These are phyloP conservation scores for Onthophagus taurus DNA, from an alignment of 1,140 invertebrate species.

Conservation along the genomic window DNA sequence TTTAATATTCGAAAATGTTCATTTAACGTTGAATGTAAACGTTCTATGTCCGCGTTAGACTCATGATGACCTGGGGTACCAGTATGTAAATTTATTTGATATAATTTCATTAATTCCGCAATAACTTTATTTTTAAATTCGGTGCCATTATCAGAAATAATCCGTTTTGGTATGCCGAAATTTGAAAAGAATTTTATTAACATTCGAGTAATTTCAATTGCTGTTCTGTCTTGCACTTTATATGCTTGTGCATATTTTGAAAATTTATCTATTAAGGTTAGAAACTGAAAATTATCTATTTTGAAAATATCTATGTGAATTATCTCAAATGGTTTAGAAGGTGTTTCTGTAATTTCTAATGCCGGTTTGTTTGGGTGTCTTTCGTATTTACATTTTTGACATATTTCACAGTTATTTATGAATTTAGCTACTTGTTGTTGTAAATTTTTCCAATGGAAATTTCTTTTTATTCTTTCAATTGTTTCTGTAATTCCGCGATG, in stretches of 20 bases:
- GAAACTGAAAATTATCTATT: conserved; percentile 16
- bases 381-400: conserved; percentile 27
- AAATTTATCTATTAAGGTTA: conserved; percentile 11
- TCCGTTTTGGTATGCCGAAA: conserved; percentile 3
- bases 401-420: conserved; percentile 16
- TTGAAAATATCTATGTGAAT: conserved; percentile 29
- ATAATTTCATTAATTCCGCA: too few species aligned
- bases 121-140: conserved; percentile 2
- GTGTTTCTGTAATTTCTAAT: conserved; percentile 23
- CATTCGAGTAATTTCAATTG: conserved; percentile 2
- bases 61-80: too few species aligned
- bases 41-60: too few species aligned
- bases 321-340: conserved; percentile 26
- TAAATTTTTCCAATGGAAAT: conserved; percentile 3
- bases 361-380: conserved; percentile 24
- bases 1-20: too few species aligned
- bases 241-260: conserved; percentile 12
- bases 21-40: too few species aligned
- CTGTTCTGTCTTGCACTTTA: background rate
- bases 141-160: background rate
- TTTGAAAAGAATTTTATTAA: conserved; percentile 5
- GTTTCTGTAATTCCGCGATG: conserved; percentile 7
- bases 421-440: background rate
- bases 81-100: too few species aligned
- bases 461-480: conserved; percentile 1